Evolutionary conservation across 2,113 vertebrate genomes (phyloP).

Genomic region (Illadopsis cleaveri): DNA sequence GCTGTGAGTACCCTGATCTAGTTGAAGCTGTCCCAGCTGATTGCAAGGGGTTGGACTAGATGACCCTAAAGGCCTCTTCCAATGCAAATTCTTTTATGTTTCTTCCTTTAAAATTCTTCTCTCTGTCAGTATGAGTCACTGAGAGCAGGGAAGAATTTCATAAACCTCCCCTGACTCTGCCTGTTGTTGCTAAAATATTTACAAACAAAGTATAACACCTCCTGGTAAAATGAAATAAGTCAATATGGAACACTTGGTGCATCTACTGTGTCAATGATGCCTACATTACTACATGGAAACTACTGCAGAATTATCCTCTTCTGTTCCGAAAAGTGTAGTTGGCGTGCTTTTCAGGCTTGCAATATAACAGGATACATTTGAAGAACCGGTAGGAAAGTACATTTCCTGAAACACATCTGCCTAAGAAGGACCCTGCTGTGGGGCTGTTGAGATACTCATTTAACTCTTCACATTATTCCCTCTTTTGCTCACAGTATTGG

Average conservation of each 20-base stretch:
- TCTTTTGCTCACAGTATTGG: constrained; percentile 75
- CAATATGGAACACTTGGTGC: neutral
- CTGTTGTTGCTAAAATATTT: neutral
- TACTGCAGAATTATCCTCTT: neutral
- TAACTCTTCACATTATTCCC: constrained; percentile 70
- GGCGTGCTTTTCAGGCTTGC: neutral
- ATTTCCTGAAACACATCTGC: constrained; percentile 69
- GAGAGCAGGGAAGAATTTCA: neutral
- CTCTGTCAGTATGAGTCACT: neutral
- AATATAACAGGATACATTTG: constrained; percentile 1
- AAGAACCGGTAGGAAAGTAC: neutral
- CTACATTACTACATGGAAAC: neutral
- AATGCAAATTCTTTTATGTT: neutral
- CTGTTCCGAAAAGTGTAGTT: neutral
- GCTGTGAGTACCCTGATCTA: neutral
- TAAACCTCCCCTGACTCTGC: neutral
- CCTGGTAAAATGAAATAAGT: neutral
- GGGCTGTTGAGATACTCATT: constrained; percentile 68
- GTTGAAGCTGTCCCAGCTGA: neutral
- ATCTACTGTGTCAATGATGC: neutral
- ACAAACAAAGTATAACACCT: neutral
- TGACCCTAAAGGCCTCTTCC: neutral
- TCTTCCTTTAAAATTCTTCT: neutral
- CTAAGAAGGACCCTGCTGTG: constrained; percentile 38
- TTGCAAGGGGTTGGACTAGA: too few species aligned